Percentiles rank a stretch among this genome's conserved stretches.
Evolutionary conservation across 2,888 invertebrate species (phyloP).

Genomic region (Morinoia aosen): DNA sequence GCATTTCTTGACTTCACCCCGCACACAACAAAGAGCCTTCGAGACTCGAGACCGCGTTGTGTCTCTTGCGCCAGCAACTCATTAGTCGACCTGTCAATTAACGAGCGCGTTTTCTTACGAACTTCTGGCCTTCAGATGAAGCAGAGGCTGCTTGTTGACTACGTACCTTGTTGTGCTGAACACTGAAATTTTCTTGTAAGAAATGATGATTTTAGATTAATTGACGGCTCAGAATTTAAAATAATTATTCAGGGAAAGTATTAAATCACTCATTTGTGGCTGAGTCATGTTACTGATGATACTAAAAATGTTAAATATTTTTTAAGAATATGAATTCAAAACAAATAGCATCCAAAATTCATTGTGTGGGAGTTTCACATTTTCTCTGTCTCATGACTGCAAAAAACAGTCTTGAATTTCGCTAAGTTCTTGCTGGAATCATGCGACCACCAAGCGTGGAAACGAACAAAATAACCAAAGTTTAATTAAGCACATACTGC

Average conservation of each 20-base stretch:
- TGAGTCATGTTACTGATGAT: too few species aligned
- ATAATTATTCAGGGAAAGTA: background rate
- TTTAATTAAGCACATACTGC: too few species aligned
- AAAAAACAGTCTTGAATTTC: too few species aligned
- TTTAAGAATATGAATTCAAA: too few species aligned
- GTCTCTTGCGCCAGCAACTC: background rate
- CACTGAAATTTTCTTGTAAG: background rate
- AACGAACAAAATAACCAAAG: too few species aligned
- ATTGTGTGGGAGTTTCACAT: too few species aligned
- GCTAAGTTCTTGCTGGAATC: too few species aligned
- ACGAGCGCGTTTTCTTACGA: background rate
- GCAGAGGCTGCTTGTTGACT: background rate
- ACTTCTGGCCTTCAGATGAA: background rate
- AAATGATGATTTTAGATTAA: background rate
- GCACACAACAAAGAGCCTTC: background rate
- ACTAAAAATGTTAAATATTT: too few species aligned
- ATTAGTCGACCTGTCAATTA: constrained; percentile 34
- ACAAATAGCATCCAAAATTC: too few species aligned
- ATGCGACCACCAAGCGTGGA: too few species aligned
- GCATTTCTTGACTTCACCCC: background rate
- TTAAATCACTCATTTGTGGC: too few species aligned
- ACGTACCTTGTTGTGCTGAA: background rate
- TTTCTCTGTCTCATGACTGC: too few species aligned
- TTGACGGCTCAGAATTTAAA: background rate
- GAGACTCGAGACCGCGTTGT: background rate